Conservation (phyloP, 1,140 invertebrate genomes). For the Achatina immaculata region DNA sequence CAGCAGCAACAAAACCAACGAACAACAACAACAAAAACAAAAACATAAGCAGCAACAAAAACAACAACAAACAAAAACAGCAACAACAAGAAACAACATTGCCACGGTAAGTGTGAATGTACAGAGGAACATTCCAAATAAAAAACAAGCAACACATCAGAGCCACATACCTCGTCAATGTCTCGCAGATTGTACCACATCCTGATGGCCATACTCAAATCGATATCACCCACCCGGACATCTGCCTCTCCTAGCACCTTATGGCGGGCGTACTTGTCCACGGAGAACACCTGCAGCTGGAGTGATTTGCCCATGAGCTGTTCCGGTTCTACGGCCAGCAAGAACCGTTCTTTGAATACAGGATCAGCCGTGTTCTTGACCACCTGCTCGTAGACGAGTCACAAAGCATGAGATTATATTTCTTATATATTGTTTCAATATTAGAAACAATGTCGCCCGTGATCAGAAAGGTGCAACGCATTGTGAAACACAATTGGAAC, state of each 20-base stretch:
- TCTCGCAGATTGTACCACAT: constrained; percentile 78
- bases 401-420: too few relatives aligned
- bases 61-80: neutral
- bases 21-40: too few relatives aligned
- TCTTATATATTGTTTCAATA: too few relatives aligned
- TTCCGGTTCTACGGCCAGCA: constrained; percentile 78
- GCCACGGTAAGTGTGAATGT: too few relatives aligned
- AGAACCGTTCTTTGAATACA: constrained; percentile 82
- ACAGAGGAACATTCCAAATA: neutral
- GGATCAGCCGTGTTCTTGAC: constrained; percentile 79
- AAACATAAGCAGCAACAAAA: neutral
- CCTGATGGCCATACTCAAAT: constrained; percentile 75
- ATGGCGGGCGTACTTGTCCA: constrained; percentile 76
- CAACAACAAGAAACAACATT: neutral
- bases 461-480: too few relatives aligned
- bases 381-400: too few relatives aligned
- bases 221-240: constrained; percentile 76
- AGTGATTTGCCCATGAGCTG: constrained; percentile 72
- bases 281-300: constrained; percentile 77
- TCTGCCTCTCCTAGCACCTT: constrained; percentile 79
- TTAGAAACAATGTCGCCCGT: too few relatives aligned
- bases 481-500: too few relatives aligned
- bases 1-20: too few relatives aligned
- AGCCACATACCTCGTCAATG: constrained; percentile 76
- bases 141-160: neutral